These are phyloP conservation scores for Lasioglossum leucozonium DNA, from an alignment of 2,888 invertebrate species.

Conservation along the genomic window DNA sequence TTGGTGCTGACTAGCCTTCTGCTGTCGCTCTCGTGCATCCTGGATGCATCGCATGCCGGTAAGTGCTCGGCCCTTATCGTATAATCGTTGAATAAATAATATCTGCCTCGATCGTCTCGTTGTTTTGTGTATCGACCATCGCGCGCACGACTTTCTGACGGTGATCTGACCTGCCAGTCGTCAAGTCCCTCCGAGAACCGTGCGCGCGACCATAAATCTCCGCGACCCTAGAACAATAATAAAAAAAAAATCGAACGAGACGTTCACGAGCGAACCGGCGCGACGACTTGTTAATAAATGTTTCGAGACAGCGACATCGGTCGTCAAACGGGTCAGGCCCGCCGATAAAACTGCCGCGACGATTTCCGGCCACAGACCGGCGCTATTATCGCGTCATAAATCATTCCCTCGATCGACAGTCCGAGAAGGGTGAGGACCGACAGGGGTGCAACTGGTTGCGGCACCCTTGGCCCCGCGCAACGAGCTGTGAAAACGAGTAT, in stretches of 20 bases:
- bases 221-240: neutral
- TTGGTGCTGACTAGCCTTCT: constrained; percentile 78
- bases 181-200: neutral
- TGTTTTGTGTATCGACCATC: constrained; percentile 41
- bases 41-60: constrained; percentile 77
- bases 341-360: constrained; percentile 44
- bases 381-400: constrained; percentile 52
- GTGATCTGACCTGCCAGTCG: neutral
- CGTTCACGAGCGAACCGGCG: constrained; percentile 17
- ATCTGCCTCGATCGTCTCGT: constrained; percentile 48
- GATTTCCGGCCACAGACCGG: constrained; percentile 41
- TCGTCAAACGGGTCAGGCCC: constrained; percentile 33
- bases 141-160: constrained; percentile 34
- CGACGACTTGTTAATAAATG: constrained; percentile 47
- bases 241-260: constrained; percentile 29
- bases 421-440: neutral
- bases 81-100: constrained; percentile 46
- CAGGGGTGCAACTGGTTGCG: constrained; percentile 4
- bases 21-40: constrained; percentile 77
- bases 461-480: constrained; percentile 50
- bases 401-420: constrained; percentile 51
- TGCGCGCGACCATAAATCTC: constrained; percentile 33
- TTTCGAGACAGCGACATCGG: constrained; percentile 23
- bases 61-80: constrained; percentile 62
- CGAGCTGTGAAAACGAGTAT: constrained; percentile 62